Evolutionary conservation across 2,113 vertebrate species (phyloP).

Genomic region (Galemys pyrenaicus): DNA sequence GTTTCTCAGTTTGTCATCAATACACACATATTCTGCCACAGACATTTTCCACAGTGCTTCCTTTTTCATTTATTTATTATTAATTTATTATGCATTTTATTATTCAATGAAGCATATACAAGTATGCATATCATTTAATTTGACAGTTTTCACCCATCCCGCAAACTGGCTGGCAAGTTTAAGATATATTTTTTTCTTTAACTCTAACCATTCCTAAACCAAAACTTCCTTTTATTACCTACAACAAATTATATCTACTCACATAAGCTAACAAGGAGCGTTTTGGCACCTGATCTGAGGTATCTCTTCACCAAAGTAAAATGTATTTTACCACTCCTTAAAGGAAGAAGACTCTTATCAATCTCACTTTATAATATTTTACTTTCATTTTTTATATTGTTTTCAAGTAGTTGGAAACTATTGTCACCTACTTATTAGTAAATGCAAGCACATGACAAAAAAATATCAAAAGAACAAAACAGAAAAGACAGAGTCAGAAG

Average conservation of each 20-base stretch:
- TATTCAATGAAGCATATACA: neutral
- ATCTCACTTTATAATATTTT: slow-evolving; percentile 8
- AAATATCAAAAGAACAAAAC: neutral
- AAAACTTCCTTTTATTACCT: neutral
- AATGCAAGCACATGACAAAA: neutral
- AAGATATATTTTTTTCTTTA: neutral
- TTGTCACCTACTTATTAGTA: neutral
- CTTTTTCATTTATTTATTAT: neutral
- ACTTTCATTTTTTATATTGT: neutral
- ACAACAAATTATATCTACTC: neutral
- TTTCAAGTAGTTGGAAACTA: neutral
- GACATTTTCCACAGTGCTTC: neutral
- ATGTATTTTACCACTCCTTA: neutral
- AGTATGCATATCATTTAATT: neutral
- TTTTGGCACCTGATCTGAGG: neutral
- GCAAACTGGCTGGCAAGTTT: neutral
- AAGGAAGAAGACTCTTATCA: neutral
- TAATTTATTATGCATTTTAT: neutral
- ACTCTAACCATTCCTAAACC: neutral
- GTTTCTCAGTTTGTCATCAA: neutral
- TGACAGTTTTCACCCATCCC: neutral
- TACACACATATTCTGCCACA: neutral
- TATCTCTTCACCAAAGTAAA: neutral
- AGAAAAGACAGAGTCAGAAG: neutral
- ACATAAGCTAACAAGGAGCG: neutral